Conservation (phyloP, 2,113 vertebrate genomes). For the Chinchilla lanigera region DNA sequence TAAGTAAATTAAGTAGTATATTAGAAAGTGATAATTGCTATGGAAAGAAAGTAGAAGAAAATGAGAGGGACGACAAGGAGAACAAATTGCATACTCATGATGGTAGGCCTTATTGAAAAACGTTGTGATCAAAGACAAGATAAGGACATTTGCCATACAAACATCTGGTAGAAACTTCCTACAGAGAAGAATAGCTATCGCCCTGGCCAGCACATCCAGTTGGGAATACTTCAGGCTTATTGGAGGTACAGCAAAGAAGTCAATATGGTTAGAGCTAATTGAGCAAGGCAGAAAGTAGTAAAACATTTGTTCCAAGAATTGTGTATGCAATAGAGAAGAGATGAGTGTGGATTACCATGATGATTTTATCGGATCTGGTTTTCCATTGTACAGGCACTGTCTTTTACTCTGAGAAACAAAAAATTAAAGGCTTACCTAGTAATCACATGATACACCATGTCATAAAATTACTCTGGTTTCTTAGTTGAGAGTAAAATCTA, state of each 20-base stretch:
- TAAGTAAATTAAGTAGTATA: not conserved
- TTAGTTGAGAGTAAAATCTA: not conserved
- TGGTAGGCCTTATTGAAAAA: not conserved
- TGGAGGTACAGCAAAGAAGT: not conserved
- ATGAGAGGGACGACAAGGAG: not conserved
- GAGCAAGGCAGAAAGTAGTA: not conserved
- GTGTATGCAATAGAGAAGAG: not conserved
- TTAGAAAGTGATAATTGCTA: not conserved
- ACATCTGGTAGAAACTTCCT: not conserved
- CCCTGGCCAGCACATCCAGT: not conserved
- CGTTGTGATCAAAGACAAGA: not conserved
- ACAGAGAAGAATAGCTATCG: not conserved
- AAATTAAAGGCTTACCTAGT: not conserved
- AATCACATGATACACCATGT: not conserved
- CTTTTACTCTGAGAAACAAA: not conserved
- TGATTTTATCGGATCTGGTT: not conserved
- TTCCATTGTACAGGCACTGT: not conserved
- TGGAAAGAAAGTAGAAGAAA: not conserved
- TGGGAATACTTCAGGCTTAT: not conserved
- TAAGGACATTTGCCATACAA: not conserved
- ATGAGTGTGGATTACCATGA: not conserved
- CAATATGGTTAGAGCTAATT: not conserved
- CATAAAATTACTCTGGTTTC: not conserved
- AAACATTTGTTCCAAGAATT: not conserved
- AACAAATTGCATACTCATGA: not conserved